phyloP scores from a whole-genome alignment of 2,797 vertebrate species.

The Mionectes olivaceus region DNA sequence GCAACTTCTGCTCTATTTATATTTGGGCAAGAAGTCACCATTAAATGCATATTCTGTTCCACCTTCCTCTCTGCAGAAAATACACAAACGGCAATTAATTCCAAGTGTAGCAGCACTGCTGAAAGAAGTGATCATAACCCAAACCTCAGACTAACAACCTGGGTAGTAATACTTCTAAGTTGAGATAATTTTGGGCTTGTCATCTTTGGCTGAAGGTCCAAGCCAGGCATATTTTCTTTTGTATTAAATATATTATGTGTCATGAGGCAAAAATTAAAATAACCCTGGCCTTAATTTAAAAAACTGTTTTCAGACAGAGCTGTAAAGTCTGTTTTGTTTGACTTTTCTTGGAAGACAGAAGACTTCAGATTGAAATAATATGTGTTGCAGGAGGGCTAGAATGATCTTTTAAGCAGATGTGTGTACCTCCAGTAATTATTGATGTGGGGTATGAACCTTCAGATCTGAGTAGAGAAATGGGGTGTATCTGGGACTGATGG shows the following conservation, averaged over 20 bases:
- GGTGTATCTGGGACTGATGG: accelerated
- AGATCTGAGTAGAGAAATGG: neutral
- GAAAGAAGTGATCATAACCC: neutral
- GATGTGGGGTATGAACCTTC: neutral
- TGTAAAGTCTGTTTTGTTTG: conserved; percentile 10
- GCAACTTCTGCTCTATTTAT: neutral
- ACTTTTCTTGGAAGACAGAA: neutral
- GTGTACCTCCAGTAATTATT: neutral
- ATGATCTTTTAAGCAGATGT: neutral
- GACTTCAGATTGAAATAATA: neutral
- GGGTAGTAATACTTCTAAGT: conserved; percentile 15
- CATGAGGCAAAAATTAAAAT: conserved; percentile 39
- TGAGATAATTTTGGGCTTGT: conserved; percentile 30
- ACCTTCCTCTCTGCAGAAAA: neutral
- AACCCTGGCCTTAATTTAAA: neutral
- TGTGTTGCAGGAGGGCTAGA: neutral
- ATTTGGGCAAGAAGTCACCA: neutral
- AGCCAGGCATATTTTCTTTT: neutral
- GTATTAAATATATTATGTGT: neutral
- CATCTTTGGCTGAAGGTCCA: neutral
- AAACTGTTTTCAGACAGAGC: neutral
- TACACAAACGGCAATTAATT: neutral
- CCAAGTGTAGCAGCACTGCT: neutral
- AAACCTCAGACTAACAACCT: conserved; percentile 6
- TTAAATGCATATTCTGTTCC: neutral